A percentile compares a stretch with the other conserved stretches of the same genome.
These are phyloP conservation scores for Eucera pruinosa DNA, from an alignment of 2,888 invertebrate genomes.

Conservation along the genomic window DNA sequence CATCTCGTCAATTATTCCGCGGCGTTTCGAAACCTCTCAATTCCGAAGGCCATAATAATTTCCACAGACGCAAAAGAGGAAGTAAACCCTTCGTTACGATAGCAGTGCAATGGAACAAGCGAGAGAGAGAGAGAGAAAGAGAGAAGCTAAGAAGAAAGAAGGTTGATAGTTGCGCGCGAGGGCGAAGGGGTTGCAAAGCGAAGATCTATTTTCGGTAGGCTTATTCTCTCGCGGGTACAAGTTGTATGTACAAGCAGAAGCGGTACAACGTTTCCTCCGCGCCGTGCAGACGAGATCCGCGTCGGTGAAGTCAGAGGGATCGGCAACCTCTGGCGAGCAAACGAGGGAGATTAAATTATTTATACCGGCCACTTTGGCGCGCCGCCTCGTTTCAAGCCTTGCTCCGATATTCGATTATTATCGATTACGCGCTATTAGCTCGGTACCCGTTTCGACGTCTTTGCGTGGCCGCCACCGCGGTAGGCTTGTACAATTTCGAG, in stretches of 20 bases:
- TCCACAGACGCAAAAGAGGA: background rate
- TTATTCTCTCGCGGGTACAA: constrained; percentile 56
- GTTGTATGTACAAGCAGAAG: constrained; percentile 47
- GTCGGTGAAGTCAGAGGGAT: constrained; percentile 52
- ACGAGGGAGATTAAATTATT: constrained; percentile 70
- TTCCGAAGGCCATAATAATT: background rate
- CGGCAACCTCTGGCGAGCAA: constrained; percentile 65
- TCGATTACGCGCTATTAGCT: constrained; percentile 72
- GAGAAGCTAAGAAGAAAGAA: background rate
- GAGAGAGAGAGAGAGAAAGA: constrained; percentile 6
- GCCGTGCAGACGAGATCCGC: constrained; percentile 42
- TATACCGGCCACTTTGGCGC: constrained; percentile 70
- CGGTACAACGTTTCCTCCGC: constrained; percentile 52
- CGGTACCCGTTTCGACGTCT: constrained; percentile 43
- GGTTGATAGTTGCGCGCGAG: background rate
- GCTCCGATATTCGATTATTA: constrained; percentile 70
- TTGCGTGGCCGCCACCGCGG: background rate
- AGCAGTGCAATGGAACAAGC: no score
- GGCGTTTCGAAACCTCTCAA: background rate
- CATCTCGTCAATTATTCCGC: no score
- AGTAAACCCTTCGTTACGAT: constrained; percentile 1
- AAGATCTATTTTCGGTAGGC: constrained; percentile 62
- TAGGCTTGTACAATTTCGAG: constrained; percentile 26
- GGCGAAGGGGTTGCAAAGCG: constrained; percentile 19
- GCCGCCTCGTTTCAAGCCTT: constrained; percentile 56